Evolutionary conservation across 2,888 invertebrate species (phyloP).

Genomic region (Eurois occulta): DNA sequence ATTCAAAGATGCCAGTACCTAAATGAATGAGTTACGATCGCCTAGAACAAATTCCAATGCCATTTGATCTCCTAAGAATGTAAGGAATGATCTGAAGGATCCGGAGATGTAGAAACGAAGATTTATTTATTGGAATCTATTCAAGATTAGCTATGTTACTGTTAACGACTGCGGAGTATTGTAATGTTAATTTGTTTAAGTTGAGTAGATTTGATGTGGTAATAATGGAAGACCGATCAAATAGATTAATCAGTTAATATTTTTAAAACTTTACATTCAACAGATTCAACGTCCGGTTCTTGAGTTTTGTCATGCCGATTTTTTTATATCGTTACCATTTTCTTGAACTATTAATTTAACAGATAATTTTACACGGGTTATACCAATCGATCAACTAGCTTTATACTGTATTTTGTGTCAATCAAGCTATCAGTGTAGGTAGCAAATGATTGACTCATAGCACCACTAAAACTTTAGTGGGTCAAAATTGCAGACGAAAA

Average conservation of each 20-base stretch:
- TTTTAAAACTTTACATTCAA: background rate
- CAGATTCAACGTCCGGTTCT: background rate
- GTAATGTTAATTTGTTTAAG: conserved; percentile 25
- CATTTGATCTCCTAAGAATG: conserved; percentile 38
- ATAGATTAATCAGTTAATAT: conserved; percentile 8
- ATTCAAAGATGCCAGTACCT: conserved; percentile 30
- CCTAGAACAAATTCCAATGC: conserved; percentile 30
- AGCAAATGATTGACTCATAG: conserved; percentile 4
- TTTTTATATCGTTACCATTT: background rate
- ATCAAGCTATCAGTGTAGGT: background rate
- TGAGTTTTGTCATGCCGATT: background rate
- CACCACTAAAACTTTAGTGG: conserved; percentile 14
- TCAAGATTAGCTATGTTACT: conserved; percentile 6
- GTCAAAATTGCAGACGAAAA: conserved; percentile 37
- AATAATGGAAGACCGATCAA: conserved; percentile 9
- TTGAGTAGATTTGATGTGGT: conserved; percentile 5
- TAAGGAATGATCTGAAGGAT: conserved; percentile 43
- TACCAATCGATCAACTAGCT: background rate
- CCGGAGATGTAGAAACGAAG: conserved; percentile 19
- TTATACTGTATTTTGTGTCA: background rate
- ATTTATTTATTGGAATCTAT: conserved; percentile 43
- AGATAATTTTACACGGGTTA: background rate
- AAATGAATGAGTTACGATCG: conserved; percentile 51
- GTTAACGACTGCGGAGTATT: background rate
- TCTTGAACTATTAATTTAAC: background rate